These are phyloP conservation scores for Clinocottus analis DNA, from an alignment of 2,113 vertebrate species.

Conservation along the genomic window DNA sequence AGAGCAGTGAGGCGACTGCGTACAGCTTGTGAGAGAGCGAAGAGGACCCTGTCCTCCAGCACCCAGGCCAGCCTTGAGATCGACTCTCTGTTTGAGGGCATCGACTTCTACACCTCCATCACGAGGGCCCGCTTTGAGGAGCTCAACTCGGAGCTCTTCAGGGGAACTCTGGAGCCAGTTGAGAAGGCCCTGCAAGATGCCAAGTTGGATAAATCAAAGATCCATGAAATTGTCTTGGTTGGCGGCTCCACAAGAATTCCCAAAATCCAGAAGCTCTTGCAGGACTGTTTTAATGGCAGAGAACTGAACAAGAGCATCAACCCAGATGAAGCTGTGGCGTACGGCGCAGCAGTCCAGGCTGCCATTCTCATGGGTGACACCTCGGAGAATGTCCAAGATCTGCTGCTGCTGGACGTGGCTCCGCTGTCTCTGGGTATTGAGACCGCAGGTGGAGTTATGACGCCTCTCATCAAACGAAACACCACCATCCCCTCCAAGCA, in stretches of 20 bases:
- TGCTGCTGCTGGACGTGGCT: slow-evolving; percentile 78
- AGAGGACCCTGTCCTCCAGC: slow-evolving; percentile 79
- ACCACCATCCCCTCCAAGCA: slow-evolving; percentile 80
- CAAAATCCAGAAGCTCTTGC: slow-evolving; percentile 80
- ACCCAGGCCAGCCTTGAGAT: slow-evolving; percentile 79
- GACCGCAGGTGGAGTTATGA: slow-evolving; percentile 77
- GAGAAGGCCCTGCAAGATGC: slow-evolving; percentile 78
- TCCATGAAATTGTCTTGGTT: slow-evolving; percentile 77
- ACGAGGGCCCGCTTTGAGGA: slow-evolving; percentile 80
- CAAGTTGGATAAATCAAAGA: slow-evolving; percentile 75
- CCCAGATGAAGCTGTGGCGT: slow-evolving; percentile 78
- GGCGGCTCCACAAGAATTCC: slow-evolving; percentile 80
- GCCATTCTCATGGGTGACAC: slow-evolving; percentile 80
- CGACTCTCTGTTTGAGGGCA: slow-evolving; percentile 77
- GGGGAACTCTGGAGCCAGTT: slow-evolving; percentile 76
- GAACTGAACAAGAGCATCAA: slow-evolving; percentile 81
- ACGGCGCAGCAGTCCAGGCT: slow-evolving; percentile 76
- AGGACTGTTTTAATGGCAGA: slow-evolving; percentile 77
- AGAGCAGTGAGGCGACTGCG: slow-evolving; percentile 76
- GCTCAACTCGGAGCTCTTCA: slow-evolving; percentile 78
- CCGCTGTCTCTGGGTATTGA: slow-evolving; percentile 77
- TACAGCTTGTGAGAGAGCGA: slow-evolving; percentile 78
- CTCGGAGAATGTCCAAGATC: slow-evolving; percentile 76
- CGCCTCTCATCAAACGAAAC: slow-evolving; percentile 76
- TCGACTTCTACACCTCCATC: slow-evolving; percentile 80